phyloP scores from a whole-genome alignment of 2,888 invertebrate genomes.

The Euplagia quadripunctaria region DNA sequence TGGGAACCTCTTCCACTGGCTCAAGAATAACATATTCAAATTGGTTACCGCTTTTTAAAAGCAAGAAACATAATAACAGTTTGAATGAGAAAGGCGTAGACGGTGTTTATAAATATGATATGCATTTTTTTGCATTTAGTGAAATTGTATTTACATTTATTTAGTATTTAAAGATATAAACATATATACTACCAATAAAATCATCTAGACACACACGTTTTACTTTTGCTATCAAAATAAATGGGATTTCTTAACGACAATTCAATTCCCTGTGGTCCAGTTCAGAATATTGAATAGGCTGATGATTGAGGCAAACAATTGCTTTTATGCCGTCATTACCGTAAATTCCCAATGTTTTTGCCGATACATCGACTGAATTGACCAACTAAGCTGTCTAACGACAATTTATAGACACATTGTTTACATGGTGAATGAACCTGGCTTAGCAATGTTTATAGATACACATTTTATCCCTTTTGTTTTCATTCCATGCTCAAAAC shows the following conservation, averaged over 20 bases:
- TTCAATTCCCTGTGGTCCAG: conserved; percentile 41
- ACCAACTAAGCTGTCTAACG: conserved; percentile 54
- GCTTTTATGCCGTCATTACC: conserved; percentile 50
- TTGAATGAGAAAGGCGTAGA: background rate
- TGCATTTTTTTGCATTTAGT: background rate
- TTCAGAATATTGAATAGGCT: conserved; percentile 49
- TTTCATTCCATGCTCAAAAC: conserved; percentile 47
- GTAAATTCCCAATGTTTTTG: conserved; percentile 51
- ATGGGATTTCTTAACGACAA: conserved; percentile 12
- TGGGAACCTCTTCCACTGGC: conserved; percentile 24
- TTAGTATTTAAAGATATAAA: too few relatives aligned
- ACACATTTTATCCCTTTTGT: conserved; percentile 41
- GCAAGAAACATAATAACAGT: conserved; percentile 10
- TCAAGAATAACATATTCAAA: conserved; percentile 18
- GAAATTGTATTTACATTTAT: conserved; percentile 5
- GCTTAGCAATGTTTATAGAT: conserved; percentile 47
- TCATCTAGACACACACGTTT: background rate
- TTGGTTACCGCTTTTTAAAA: conserved; percentile 15
- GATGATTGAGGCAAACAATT: conserved; percentile 41
- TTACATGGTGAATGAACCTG: conserved; percentile 50
- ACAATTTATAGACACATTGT: conserved; percentile 53
- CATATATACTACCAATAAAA: too few relatives aligned
- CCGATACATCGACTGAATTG: conserved; percentile 44
- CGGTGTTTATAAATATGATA: conserved; percentile 1
- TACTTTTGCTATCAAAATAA: background rate